phyloP scores from a whole-genome alignment of 2,113 vertebrate genomes.

The Stigmatopora nigra region DNA sequence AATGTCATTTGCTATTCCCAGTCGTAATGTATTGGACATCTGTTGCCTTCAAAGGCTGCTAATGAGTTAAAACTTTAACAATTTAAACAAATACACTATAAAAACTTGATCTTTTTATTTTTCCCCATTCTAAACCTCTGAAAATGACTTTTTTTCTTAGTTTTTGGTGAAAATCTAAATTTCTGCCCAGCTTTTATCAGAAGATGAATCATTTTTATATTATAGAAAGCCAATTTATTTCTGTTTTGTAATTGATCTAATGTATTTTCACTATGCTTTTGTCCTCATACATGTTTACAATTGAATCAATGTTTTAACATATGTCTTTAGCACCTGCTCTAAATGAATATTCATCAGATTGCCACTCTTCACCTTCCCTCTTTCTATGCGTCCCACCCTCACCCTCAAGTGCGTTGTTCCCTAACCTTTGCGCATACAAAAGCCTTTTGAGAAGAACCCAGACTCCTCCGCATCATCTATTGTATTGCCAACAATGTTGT shows the following conservation, averaged over 20 bases:
- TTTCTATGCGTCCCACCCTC: constrained; percentile 18
- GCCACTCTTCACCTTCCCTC: constrained; percentile 13
- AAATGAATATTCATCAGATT: constrained; percentile 71
- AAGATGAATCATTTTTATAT: no score
- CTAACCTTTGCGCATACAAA: constrained; percentile 53
- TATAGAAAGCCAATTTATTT: background rate
- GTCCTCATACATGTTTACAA: constrained; percentile 46
- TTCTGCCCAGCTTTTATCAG: no score
- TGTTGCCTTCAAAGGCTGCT: no score
- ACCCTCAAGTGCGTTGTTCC: constrained; percentile 23
- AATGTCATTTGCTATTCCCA: no score
- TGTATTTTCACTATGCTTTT: constrained; percentile 19
- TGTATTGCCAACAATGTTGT: constrained; percentile 59
- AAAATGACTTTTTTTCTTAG: no score
- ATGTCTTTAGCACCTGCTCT: constrained; percentile 63
- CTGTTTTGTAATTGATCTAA: background rate
- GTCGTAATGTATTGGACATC: no score
- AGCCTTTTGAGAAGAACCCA: constrained; percentile 50
- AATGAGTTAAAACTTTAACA: no score
- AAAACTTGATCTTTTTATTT: no score
- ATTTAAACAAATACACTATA: no score
- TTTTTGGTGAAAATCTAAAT: no score
- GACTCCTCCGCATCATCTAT: constrained; percentile 36
- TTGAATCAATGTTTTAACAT: constrained; percentile 61
- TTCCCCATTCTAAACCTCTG: no score